Evolutionary conservation across 1,140 invertebrate species (phyloP), one percentile per base, ranked within the genome.

Genomic region (Lepidurus arcticus): DNA sequence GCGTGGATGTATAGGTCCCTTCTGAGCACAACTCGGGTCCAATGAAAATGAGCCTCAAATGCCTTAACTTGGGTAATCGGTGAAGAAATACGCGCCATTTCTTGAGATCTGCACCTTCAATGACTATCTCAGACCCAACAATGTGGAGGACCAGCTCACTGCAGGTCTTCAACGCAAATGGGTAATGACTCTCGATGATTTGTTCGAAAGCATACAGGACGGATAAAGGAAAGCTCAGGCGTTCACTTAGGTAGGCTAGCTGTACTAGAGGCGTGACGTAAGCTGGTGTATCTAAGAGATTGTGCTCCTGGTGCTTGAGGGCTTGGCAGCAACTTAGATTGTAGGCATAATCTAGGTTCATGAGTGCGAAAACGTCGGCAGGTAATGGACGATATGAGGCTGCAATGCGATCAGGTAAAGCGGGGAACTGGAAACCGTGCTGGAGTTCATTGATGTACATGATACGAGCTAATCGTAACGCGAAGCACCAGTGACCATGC

Each of bases 41-140:
- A 4, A 91, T 83, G 21, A 92, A 88, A 0, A 89, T 86, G 0
- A 92, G 83, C 21, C 47, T 44, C 44, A 80, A 42, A 11, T 44
- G 42, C 73, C 85, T 85, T 0, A 92, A 81, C 13, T 26, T 26
- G 0, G 89, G 88, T 8, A 88, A 81, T 43, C 90, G 85, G 82
- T 92, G 91, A 0, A 92, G 81, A 81, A 91, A 87, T 42, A 88
- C 85, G 81, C 92, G 91, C 91, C 91, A 92, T 75, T 90, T 90
- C 44, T 87, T 85, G 1, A 92, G 80, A 73, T 87, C 85, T 75
- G 90, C 87, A 2, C 89, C 90, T 83, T 92, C 91, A 80, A 91
- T 92, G 53, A 91, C 89, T 21, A 91, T 86, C 81, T 92, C 91
- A 0, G 91, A 90, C 0, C 91, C 90, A 24, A 91, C 85, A 11